Evolutionary conservation across 2,888 invertebrate species (phyloP).

Genomic region (Blastobasis lacticolella): DNA sequence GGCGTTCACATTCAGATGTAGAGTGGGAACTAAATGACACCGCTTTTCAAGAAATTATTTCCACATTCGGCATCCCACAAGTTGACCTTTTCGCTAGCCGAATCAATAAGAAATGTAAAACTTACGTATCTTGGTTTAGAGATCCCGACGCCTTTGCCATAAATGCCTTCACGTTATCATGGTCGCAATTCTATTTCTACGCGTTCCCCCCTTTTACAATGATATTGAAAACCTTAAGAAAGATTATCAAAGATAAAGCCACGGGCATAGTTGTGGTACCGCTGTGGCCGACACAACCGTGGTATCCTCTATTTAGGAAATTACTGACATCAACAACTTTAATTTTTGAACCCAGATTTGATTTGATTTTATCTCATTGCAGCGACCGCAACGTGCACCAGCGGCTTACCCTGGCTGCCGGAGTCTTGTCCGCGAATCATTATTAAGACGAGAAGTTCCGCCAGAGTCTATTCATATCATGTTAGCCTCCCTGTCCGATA

Average conservation of each 20-base stretch:
- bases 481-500: conserved; percentile 10
- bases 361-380: conserved; percentile 6
- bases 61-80: neutral
- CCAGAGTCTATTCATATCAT: conserved; percentile 8
- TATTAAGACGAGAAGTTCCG: conserved; percentile 3
- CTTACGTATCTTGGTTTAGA: conserved; percentile 5
- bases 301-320: conserved; percentile 6
- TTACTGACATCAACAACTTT: neutral
- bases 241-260: conserved; percentile 5
- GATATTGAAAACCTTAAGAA: conserved; percentile 2
- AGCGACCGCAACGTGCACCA: conserved; percentile 5
- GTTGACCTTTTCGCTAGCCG: conserved; percentile 11
- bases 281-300: conserved; percentile 5
- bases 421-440: conserved; percentile 11
- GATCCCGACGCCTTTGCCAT: conserved; percentile 5
- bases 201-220: conserved; percentile 12
- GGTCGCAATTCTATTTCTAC: conserved; percentile 7
- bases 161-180: conserved; percentile 10
- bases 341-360: neutral
- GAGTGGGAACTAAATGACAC: conserved; percentile 7
- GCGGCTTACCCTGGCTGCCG: conserved; percentile 14
- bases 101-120: conserved; percentile 7
- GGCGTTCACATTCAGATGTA: neutral
- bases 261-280: conserved; percentile 4
- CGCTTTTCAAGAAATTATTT: conserved; percentile 1